Conservation (phyloP, 2,113 vertebrate species). For the Anthoscopus minutus region DNA sequence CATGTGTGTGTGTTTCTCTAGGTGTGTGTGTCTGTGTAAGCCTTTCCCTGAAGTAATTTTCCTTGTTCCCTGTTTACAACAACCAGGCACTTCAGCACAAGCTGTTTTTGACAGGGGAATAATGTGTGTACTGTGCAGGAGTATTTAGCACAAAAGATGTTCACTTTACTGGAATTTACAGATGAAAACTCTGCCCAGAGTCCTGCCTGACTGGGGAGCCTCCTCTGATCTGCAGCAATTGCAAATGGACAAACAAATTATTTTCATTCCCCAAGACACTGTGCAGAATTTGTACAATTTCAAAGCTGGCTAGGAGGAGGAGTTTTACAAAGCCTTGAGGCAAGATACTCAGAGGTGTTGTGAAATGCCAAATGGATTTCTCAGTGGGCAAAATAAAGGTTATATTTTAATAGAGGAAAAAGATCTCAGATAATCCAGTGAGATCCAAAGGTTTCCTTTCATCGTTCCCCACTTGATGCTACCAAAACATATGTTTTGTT, state of each 20-base stretch:
- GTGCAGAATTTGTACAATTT: background rate
- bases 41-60: background rate
- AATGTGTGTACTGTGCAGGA: background rate
- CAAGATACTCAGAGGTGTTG: background rate
- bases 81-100: background rate
- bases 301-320: background rate
- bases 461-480: background rate
- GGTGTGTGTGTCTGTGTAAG: background rate
- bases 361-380: conserved; percentile 46
- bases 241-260: conserved; percentile 24
- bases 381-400: conserved; percentile 28
- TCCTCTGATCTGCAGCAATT: background rate
- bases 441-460: background rate
- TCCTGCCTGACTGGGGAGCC: background rate
- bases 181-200: conserved; percentile 1
- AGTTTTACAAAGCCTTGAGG: conserved; percentile 10
- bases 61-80: conserved; percentile 17
- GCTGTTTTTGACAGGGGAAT: conserved; percentile 28
- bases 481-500: conserved; percentile 39
- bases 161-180: conserved; percentile 32
- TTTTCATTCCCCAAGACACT: background rate
- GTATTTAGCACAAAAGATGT: conserved; percentile 11
- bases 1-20: too few relatives aligned
- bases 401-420: background rate
- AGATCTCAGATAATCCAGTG: conserved; percentile 25